phyloP scores from a whole-genome alignment of 2,113 vertebrate genomes.

The Rhea americana region DNA sequence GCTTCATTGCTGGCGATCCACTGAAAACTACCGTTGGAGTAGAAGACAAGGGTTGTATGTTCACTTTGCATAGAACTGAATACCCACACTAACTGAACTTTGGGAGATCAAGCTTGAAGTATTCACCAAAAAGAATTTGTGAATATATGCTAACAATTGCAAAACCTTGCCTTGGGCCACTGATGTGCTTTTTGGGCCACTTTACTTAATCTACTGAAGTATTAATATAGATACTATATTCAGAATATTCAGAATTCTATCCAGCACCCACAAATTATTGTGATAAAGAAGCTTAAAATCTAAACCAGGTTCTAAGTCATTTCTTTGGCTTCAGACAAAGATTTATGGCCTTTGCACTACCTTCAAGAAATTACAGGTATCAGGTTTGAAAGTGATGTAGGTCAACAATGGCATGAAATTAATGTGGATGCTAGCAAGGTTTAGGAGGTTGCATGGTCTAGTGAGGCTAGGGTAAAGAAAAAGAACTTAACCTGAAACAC shows the following conservation, averaged over 20 bases:
- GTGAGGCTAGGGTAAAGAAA: neutral
- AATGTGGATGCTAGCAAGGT: neutral
- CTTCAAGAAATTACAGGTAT: neutral
- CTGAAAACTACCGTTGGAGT: neutral
- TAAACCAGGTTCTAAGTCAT: neutral
- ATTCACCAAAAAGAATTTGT: neutral
- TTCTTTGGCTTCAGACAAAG: neutral
- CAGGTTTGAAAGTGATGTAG: neutral
- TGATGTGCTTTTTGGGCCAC: neutral
- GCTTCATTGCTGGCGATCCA: neutral
- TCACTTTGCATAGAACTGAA: neutral
- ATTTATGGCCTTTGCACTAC: neutral
- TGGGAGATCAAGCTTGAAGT: neutral
- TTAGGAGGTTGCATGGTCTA: neutral
- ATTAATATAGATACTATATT: neutral
- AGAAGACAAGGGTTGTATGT: neutral
- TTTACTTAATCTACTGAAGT: neutral
- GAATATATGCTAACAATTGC: neutral
- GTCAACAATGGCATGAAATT: neutral
- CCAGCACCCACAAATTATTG: neutral
- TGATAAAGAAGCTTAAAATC: neutral
- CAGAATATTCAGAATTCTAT: neutral
- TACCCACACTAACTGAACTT: neutral
- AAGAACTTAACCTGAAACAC: neutral
- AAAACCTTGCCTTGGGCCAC: neutral